Evolutionary conservation across 2,888 invertebrate species (phyloP).

Genomic region (Elgonia sp.): DNA sequence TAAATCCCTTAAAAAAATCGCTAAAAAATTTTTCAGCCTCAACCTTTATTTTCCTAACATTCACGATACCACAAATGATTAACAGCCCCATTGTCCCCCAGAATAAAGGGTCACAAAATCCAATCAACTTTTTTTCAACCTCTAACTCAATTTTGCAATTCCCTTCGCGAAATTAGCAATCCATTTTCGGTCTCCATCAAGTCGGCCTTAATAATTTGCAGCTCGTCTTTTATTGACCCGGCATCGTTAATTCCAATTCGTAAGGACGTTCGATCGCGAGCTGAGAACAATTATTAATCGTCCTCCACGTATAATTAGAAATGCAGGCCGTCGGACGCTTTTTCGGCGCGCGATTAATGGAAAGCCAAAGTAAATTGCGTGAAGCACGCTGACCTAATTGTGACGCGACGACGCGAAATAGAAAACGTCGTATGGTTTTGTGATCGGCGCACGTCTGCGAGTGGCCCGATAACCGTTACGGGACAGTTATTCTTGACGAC

Average conservation of each 20-base stretch:
- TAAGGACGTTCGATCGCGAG: constrained; percentile 53
- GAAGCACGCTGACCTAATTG: constrained; percentile 73
- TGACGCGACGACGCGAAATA: constrained; percentile 63
- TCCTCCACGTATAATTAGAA: constrained; percentile 37
- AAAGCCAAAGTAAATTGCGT: constrained; percentile 60
- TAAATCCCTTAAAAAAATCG: no score
- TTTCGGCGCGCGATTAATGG: constrained; percentile 50
- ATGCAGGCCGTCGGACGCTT: constrained; percentile 33
- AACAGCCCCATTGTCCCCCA: constrained; percentile 7
- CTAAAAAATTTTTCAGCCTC: no score
- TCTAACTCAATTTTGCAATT: constrained; percentile 14
- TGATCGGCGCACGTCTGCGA: constrained; percentile 37
- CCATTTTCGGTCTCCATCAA: constrained; percentile 40
- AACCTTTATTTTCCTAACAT: neutral
- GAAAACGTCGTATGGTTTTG: constrained; percentile 55
- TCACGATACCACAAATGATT: constrained; percentile 17
- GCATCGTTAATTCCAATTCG: constrained; percentile 41
- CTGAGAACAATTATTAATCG: constrained; percentile 51
- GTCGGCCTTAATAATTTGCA: constrained; percentile 38
- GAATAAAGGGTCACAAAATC: constrained; percentile 30
- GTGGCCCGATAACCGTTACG: constrained; percentile 68
- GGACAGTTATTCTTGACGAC: constrained; percentile 58
- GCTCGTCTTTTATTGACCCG: constrained; percentile 39
- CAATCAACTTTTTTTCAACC: constrained; percentile 9
- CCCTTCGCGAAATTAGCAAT: constrained; percentile 32